These are phyloP conservation scores for Ophion slaviceki DNA, from an alignment of 2,888 invertebrate genomes.

Conservation along the genomic window DNA sequence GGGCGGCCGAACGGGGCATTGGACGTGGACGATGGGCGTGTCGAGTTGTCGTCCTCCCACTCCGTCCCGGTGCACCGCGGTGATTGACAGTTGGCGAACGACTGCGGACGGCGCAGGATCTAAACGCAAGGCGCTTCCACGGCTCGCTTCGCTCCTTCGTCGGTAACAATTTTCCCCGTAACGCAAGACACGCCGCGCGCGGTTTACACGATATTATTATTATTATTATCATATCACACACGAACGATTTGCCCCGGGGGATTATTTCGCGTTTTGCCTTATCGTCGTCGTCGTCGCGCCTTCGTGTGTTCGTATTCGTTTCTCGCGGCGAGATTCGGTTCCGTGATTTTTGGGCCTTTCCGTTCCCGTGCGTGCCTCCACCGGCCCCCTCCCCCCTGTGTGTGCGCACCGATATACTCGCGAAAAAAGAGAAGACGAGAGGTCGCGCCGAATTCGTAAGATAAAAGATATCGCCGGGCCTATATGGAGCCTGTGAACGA, in stretches of 20 bases:
- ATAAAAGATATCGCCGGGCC: background rate
- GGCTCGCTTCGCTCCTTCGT: constrained; percentile 75
- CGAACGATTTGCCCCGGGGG: constrained; percentile 23
- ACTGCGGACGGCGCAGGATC: constrained; percentile 87
- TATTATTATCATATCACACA: background rate
- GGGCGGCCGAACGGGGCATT: constrained; percentile 78
- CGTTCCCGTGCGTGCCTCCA: background rate
- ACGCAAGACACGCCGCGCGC: constrained; percentile 63
- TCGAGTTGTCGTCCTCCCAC: constrained; percentile 85
- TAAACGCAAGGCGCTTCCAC: constrained; percentile 82
- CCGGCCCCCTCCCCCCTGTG: background rate
- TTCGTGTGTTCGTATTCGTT: background rate
- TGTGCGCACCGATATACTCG: background rate
- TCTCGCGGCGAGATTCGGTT: background rate
- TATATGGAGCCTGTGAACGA: constrained; percentile 8
- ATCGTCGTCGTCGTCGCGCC: background rate
- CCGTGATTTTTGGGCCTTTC: background rate
- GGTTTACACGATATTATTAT: constrained; percentile 39
- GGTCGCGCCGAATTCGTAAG: too few species aligned
- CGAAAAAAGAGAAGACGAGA: background rate
- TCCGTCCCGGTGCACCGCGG: constrained; percentile 84
- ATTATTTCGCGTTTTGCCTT: background rate
- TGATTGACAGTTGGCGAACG: constrained; percentile 89
- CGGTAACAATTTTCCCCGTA: constrained; percentile 49
- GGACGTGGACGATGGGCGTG: constrained; percentile 79